These are phyloP conservation scores for Cladopsammia gracilis DNA, from an alignment of 64 coral and sea anemone genomes.

Conservation along the genomic window DNA sequence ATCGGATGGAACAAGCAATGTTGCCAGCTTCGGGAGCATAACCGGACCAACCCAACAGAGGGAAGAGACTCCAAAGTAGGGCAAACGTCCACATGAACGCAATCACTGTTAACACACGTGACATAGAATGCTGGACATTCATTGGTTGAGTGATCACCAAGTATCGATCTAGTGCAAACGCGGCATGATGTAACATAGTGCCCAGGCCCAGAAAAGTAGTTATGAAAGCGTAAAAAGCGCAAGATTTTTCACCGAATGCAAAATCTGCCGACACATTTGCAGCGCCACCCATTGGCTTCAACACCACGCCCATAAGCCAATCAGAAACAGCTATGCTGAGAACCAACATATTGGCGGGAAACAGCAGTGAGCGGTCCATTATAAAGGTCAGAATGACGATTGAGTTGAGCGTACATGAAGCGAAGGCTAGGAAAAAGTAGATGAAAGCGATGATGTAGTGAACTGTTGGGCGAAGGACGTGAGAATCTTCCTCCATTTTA, in stretches of 20 bases:
- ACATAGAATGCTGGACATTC: neutral
- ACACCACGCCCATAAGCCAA: constrained; percentile 15
- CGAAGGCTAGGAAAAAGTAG: neutral
- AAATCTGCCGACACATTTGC: constrained; percentile 12
- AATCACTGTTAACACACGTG: neutral
- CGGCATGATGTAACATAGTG: constrained; percentile 65
- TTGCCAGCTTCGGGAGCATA: constrained; percentile 45
- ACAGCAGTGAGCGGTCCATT: constrained; percentile 17
- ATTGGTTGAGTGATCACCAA: constrained; percentile 4
- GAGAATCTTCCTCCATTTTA: neutral
- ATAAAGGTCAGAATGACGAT: constrained; percentile 53
- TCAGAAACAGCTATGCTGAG: constrained; percentile 82
- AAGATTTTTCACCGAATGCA: constrained; percentile 15
- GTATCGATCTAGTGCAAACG: constrained; percentile 58
- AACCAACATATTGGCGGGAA: constrained; percentile 40
- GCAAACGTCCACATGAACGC: constrained; percentile 38
- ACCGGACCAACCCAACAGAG: constrained; percentile 70
- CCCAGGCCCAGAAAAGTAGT: constrained; percentile 49
- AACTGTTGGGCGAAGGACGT: neutral
- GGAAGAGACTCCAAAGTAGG: constrained; percentile 59
- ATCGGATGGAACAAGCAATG: constrained; percentile 62
- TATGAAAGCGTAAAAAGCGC: constrained; percentile 46
- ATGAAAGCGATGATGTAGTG: constrained; percentile 34
- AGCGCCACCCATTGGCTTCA: constrained; percentile 17
- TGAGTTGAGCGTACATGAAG: constrained; percentile 42